Conservation (phyloP, 2,113 vertebrate genomes). For the Aldabrachelys gigantea region DNA sequence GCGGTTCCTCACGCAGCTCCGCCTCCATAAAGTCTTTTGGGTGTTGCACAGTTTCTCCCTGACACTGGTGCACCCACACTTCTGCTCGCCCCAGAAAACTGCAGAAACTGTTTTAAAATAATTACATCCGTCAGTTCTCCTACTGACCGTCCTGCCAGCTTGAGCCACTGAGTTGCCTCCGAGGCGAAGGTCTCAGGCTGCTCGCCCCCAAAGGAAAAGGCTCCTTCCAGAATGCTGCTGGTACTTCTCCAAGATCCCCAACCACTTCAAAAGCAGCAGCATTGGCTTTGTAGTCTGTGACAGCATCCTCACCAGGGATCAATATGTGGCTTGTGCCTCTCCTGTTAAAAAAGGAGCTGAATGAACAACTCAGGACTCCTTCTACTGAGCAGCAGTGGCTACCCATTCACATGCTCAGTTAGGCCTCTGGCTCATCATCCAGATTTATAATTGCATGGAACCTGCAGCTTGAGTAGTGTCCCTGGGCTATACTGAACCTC, state of each 20-base stretch:
- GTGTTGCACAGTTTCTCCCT: neutral
- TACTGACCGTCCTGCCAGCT: neutral
- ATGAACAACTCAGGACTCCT: neutral
- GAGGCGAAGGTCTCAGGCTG: neutral
- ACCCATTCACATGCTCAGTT: neutral
- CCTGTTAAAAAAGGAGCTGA: neutral
- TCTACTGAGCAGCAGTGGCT: neutral
- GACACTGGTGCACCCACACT: neutral
- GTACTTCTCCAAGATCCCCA: neutral
- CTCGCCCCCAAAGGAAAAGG: neutral
- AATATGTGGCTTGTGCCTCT: neutral
- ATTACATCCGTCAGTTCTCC: neutral
- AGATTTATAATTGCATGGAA: neutral
- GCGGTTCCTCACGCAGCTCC: neutral
- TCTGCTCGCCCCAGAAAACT: neutral
- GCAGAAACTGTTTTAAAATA: neutral
- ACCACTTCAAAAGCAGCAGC: fast-evolving
- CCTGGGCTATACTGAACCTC: too few species aligned
- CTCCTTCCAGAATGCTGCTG: neutral
- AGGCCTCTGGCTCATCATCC: neutral
- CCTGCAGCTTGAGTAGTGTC: neutral
- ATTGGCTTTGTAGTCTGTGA: neutral
- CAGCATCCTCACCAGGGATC: neutral
- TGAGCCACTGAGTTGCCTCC: neutral
- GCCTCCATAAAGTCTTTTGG: neutral